A percentile compares a stretch with the other conserved stretches of the same genome.
phyloP scores from a whole-genome alignment of 2,113 vertebrate genomes.

The Lonchura striata region DNA sequence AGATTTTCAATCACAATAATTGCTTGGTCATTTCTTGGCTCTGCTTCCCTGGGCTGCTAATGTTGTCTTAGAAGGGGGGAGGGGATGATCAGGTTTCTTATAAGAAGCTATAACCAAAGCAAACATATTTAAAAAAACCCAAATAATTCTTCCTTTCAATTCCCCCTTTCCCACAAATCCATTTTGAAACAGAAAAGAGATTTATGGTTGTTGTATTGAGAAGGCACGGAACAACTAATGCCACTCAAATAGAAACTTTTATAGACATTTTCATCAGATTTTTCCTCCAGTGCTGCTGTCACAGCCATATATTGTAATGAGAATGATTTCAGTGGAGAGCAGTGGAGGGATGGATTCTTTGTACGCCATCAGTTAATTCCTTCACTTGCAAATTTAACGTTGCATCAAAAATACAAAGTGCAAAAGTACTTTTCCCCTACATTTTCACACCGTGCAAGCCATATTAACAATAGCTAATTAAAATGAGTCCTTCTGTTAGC shows the following conservation, averaged over 20 bases:
- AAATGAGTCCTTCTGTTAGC: neutral
- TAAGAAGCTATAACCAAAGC: neutral
- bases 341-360: neutral
- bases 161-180: neutral
- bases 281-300: neutral
- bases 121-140: neutral
- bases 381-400: neutral
- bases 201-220: neutral
- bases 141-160: neutral
- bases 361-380: neutral
- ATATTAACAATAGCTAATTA: conserved; percentile 35
- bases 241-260: neutral
- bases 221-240: neutral
- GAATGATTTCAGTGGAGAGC: neutral
- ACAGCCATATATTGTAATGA: neutral
- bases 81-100: neutral
- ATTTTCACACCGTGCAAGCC: neutral
- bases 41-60: neutral
- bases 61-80: neutral
- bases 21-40: neutral
- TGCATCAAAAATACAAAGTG: neutral
- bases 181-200: neutral
- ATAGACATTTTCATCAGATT: neutral
- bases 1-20: neutral
- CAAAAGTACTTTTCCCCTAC: neutral